Evolutionary conservation across 2,888 invertebrate species (phyloP), one percentile per base, ranked within the genome.

Genomic region (Folsomia manolachei): DNA sequence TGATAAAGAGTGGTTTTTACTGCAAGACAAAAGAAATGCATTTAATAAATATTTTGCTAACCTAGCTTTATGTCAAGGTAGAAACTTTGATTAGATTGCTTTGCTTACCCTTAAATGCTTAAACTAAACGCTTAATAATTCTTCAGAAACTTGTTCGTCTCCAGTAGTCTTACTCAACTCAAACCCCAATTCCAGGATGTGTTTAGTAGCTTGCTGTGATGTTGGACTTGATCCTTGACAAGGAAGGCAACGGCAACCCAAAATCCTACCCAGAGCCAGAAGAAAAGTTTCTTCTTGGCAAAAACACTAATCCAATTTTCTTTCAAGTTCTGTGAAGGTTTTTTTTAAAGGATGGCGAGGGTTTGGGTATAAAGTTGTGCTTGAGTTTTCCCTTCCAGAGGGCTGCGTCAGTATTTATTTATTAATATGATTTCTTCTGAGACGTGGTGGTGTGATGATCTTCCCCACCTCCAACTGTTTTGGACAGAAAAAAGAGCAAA

Each of bases 91-190:
- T 39, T 39, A 9, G 39, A 39, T 39, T 66, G 51, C 52, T 66
- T 69, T 73, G 63, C 90, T 89, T 86, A 90, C 90, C 87, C 90
- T 39, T 39, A 65, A 27, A 65, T 39, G 39, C 39, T 39, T 14
- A 39, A 39, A 39, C 39, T 39, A 39, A 39, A 39, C 39, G 39
- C 14, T 39, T 39, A 39, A 39, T 39, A 39, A 39, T 39, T 39
- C 39, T 39, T 39, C 14, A n/a, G n/a, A n/a, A 39, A 39, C 39
- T 39, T 39, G 7, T 39, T 39, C 39, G 4, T 39, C 39, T 39
- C n/a, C n/a, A n/a, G n/a, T n/a, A n/a, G n/a, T 39, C 39, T 39
- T 39, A 4, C 39, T 14, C 4, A 14, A 9, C 39, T 39, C 4
- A 4, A 4, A 39, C 4, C 14, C 39, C 39, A 39, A 39, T 39